Evolutionary conservation across 2,888 invertebrate species (phyloP).

Genomic region (Molorchus minor): DNA sequence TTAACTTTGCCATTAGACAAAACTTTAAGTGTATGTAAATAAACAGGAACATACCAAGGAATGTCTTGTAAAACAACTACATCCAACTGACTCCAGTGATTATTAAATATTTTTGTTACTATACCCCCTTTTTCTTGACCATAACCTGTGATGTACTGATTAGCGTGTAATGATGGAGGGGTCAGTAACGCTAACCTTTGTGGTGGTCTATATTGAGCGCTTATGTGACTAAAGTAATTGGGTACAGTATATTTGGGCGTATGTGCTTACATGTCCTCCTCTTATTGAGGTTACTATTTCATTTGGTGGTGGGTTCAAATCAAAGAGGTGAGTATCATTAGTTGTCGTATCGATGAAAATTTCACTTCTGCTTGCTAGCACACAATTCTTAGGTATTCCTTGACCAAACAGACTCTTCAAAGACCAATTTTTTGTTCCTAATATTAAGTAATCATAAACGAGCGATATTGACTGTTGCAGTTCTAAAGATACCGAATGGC

Average conservation of each 20-base stretch:
- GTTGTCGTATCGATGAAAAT: slow-evolving; percentile 83
- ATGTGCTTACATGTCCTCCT: slow-evolving; percentile 73
- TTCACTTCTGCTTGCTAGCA: slow-evolving; percentile 78
- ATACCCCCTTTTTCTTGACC: slow-evolving; percentile 93
- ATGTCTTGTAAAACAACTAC: slow-evolving; percentile 89
- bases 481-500: slow-evolving; percentile 73
- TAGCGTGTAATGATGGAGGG: slow-evolving; percentile 78
- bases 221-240: slow-evolving; percentile 70
- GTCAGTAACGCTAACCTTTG: slow-evolving; percentile 66
- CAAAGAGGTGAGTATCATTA: slow-evolving; percentile 70
- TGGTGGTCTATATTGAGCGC: slow-evolving; percentile 59
- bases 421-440: slow-evolving; percentile 81
- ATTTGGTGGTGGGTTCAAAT: slow-evolving; percentile 71
- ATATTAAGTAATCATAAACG: slow-evolving; percentile 82
- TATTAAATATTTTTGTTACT: slow-evolving; percentile 84
- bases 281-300: slow-evolving; percentile 69
- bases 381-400: slow-evolving; percentile 83
- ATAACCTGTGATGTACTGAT: slow-evolving; percentile 85
- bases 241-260: slow-evolving; percentile 75
- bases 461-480: slow-evolving; percentile 86
- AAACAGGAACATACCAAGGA: slow-evolving; percentile 86
- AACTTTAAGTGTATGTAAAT: slow-evolving; percentile 85
- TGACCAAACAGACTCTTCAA: slow-evolving; percentile 87
- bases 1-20: slow-evolving; percentile 66
- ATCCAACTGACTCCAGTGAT: slow-evolving; percentile 77